Conservation (phyloP, 1,140 invertebrate species). For the Drosophila murphyi region DNA sequence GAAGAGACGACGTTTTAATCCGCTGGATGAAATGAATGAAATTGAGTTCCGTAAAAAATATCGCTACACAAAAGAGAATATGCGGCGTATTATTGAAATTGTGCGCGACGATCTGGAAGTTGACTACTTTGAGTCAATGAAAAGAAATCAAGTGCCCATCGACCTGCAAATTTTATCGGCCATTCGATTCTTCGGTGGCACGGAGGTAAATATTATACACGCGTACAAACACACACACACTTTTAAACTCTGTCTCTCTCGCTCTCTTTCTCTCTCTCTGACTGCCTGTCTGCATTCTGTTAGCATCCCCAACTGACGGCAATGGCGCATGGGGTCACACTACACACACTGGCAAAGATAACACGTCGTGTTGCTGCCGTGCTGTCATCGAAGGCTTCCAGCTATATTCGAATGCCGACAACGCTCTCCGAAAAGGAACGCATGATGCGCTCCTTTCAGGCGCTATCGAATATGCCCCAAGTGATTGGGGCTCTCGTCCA, state of each 20-base stretch:
- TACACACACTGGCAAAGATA: conserved; percentile 69
- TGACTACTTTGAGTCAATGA: conserved; percentile 58
- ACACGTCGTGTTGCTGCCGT: conserved; percentile 68
- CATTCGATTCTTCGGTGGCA: conserved; percentile 66
- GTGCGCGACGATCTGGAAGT: conserved; percentile 73
- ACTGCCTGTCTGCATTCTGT: not conserved
- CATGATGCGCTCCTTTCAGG: conserved; percentile 68
- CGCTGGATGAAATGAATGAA: conserved; percentile 66
- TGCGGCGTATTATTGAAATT: conserved; percentile 72
- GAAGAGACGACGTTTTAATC: conserved; percentile 59
- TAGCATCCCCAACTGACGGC: conserved; percentile 71
- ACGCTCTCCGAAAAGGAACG: conserved; percentile 72
- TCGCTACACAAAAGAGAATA: conserved; percentile 71
- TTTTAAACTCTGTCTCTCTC: not conserved
- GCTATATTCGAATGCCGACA: conserved; percentile 75
- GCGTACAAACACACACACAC: not conserved
- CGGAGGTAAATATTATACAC: conserved; percentile 58
- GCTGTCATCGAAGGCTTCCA: conserved; percentile 67
- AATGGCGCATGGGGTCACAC: conserved; percentile 59
- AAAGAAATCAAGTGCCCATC: conserved; percentile 70
- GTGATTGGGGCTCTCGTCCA: conserved; percentile 70
- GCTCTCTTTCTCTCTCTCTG: not conserved
- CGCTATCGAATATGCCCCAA: conserved; percentile 70
- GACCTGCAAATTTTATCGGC: conserved; percentile 72
- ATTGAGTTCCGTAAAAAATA: conserved; percentile 68